Base-by-base conservation (phyloP, 2,797 vertebrate genomes). In the Microcaecilia unicolor region DNA sequence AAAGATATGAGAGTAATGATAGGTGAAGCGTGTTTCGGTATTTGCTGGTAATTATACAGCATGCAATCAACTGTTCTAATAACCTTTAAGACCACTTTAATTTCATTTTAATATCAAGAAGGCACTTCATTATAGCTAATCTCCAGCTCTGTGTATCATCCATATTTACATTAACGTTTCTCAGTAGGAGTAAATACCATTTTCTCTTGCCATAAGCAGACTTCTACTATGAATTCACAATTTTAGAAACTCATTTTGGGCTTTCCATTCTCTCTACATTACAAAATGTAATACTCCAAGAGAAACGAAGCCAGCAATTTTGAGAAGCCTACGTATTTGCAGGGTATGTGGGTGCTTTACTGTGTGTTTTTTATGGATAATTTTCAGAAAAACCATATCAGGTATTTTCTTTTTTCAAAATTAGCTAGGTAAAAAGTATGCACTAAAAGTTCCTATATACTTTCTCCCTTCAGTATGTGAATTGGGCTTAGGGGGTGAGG, bases 91-190 rank as follows among this genome's bases (percentile, higher is more conserved):
- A 63, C 70, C 62, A 56, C 23, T 31, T 32, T 39, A 62, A 65
- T 59, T 57, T 46, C 38, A 49, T 69, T 80, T 86, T 71, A 83
- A 78, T 76, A 79, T 74, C 58, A 60, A 70, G 79, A 85, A 75
- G 68, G 64, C 70, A 73, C 67, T 82, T 81, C 82, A 84, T 87
- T 84, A 62, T 64, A 81, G 77, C 63, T 80, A 78, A 81, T 84
- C 72, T 72, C 67, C 50, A 43, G 57, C 63, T 60, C 74, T 59
- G 61, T 29, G 55, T 75, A 74, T 71, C 61, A 53, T 54, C 64
- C 76, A 64, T 51, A 80, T 80, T 84, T 83, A 62, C 67, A 63
- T 72, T 77, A 70, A 49, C 61, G 64, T 66, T 77, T 63, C 71
- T 76, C 46, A 55, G 15, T 33, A 64, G 72, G 38, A 50, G 62